Percentiles rank a stretch among this genome's conserved stretches.
Conservation (phyloP, 2,888 invertebrate species). For the Strigamia crassipes region DNA sequence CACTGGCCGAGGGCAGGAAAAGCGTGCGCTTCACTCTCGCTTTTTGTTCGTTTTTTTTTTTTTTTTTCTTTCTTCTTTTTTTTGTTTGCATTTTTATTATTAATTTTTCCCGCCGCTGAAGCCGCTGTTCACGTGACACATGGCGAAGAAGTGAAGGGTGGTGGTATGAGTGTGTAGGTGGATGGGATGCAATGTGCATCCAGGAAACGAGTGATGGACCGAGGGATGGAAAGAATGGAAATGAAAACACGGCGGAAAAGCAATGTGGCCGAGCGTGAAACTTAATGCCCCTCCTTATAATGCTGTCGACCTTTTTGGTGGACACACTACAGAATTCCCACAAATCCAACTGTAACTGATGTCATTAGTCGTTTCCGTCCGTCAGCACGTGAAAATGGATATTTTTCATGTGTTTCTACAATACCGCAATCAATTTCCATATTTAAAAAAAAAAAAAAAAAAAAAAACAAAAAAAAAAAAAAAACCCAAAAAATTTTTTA, state of each 20-base stretch:
- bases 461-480: no score
- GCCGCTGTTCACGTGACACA: neutral
- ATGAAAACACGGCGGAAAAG: conserved; percentile 13
- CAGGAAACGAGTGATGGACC: conserved; percentile 21
- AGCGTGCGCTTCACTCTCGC: conserved; percentile 5
- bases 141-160: neutral
- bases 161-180: neutral
- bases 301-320: conserved; percentile 7
- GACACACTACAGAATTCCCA: neutral
- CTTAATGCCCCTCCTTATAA: conserved; percentile 5
- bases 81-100: neutral
- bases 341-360: conserved; percentile 5
- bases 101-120: neutral
- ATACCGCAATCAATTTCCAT: no score
- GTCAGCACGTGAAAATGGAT: neutral
- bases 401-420: neutral
- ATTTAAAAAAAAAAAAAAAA: no score
- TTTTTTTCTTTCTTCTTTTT: neutral
- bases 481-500: neutral
- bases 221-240: neutral
- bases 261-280: conserved; percentile 10
- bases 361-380: neutral
- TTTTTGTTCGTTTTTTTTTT: neutral
- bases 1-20: conserved; percentile 21
- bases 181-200: neutral